Percentiles rank a stretch among this genome's conserved stretches.
phyloP scores from a whole-genome alignment of 2,888 invertebrate species.

The Oasisia sp. region DNA sequence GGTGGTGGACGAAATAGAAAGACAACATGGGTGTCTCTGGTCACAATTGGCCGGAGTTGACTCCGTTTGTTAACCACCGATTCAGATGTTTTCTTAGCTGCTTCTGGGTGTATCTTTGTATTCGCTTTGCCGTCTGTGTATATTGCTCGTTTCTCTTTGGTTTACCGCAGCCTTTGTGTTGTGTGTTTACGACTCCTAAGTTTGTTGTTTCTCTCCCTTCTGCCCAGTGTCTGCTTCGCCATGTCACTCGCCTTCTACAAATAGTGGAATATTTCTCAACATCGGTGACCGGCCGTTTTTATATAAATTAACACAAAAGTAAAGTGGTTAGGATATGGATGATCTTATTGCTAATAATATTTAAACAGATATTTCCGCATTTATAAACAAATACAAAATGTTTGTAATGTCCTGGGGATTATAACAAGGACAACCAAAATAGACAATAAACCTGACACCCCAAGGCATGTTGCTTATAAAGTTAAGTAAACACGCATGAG shows the following conservation, averaged over 20 bases:
- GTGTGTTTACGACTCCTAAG: background rate
- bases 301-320: background rate
- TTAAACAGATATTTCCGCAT: background rate
- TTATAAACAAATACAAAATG: background rate
- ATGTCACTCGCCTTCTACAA: background rate
- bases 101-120: background rate
- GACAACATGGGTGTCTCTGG: background rate
- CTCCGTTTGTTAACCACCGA: background rate
- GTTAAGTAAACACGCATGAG: no score
- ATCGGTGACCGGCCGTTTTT: background rate
- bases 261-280: background rate
- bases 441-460: background rate
- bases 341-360: background rate
- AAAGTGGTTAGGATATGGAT: background rate
- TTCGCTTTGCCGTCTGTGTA: background rate
- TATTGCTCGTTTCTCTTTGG: background rate
- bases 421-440: background rate
- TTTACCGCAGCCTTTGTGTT: background rate
- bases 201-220: background rate
- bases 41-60: background rate
- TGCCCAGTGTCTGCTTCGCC: background rate
- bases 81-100: background rate
- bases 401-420: background rate
- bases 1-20: background rate
- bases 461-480: background rate